phyloP scores from a whole-genome alignment of 1,140 invertebrate genomes.

The Temnothorax longispinosus region DNA sequence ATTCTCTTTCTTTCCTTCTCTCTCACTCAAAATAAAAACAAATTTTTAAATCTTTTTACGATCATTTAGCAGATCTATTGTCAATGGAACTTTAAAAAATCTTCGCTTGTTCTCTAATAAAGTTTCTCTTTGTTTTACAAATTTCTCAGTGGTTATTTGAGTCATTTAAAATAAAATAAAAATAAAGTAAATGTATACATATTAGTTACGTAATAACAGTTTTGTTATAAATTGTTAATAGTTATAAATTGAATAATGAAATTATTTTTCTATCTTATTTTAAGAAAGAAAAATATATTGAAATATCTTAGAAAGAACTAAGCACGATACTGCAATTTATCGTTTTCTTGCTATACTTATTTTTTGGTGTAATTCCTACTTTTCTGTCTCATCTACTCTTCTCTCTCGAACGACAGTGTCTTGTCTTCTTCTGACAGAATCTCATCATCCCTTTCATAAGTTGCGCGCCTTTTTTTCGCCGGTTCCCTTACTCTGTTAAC shows the following conservation, averaged over 20 bases:
- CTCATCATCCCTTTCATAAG: constrained; percentile 47
- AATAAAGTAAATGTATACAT: neutral
- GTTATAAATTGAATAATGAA: neutral
- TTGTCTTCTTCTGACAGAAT: constrained; percentile 43
- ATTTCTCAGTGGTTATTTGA: neutral
- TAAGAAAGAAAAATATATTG: neutral
- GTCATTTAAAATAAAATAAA: neutral
- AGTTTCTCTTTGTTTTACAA: neutral
- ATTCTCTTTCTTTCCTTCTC: constrained; percentile 23
- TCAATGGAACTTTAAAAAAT: neutral
- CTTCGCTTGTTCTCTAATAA: neutral
- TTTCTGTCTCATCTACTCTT: neutral
- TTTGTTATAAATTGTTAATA: neutral
- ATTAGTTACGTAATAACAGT: neutral
- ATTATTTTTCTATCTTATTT: neutral
- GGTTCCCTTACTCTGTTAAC: constrained; percentile 47
- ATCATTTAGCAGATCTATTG: neutral
- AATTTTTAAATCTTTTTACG: neutral
- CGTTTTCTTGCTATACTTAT: neutral
- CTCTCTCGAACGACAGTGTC: neutral
- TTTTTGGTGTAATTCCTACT: neutral
- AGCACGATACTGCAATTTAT: neutral
- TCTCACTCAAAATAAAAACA: neutral
- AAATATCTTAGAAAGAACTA: neutral
- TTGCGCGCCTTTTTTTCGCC: constrained; percentile 41